Base-by-base conservation (phyloP, 2,797 vertebrate genomes). In the Chaetophractus vellerosus region DNA sequence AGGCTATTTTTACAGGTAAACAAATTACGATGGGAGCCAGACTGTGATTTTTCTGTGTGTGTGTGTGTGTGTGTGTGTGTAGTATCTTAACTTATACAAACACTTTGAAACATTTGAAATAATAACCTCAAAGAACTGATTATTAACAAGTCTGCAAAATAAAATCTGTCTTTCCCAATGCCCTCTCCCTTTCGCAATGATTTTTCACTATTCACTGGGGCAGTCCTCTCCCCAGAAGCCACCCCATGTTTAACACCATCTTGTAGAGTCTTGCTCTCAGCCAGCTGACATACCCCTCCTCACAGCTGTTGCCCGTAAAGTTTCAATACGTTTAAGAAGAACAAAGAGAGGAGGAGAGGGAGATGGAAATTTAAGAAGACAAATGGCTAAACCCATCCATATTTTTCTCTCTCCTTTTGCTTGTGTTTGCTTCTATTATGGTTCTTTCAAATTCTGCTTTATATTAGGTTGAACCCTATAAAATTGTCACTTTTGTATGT, bases 1-100 rank as follows among this genome's bases (percentile, higher is more conserved):
- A 64, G 28, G 52, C 23, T 90, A 21, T 94, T 93, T 94, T 92
- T 45, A 85, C 5, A 55, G 79, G 61, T 71, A 88, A 90, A 90
- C 38, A 86, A 94, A 88, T 83, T 68, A 16, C 80, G n/a, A 84
- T 87, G 23, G 50, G 9, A 93, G 80, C 69, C 23, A 91, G 90
- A 41, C 59, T 85, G 52, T 63, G 45, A 68, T 84, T 75, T 89
- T 75, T 64, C 33, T 74, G 36, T 31, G n/a, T n/a, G n/a, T n/a
- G n/a, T n/a, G n/a, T n/a, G n/a, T n/a, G n/a, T n/a, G n/a, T n/a
- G n/a, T n/a, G n/a, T n/a, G n/a, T n/a, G n/a, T n/a, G n/a, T n/a
- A n/a, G n/a, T n/a, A n/a, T n/a, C n/a, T n/a, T n/a, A n/a, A n/a
- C 24, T 69, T 89, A 83, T 33, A 10, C 55, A 86, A 74, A 75